Conservation (phyloP, 2,888 invertebrate genomes). For the Lithophane semibrunnea region DNA sequence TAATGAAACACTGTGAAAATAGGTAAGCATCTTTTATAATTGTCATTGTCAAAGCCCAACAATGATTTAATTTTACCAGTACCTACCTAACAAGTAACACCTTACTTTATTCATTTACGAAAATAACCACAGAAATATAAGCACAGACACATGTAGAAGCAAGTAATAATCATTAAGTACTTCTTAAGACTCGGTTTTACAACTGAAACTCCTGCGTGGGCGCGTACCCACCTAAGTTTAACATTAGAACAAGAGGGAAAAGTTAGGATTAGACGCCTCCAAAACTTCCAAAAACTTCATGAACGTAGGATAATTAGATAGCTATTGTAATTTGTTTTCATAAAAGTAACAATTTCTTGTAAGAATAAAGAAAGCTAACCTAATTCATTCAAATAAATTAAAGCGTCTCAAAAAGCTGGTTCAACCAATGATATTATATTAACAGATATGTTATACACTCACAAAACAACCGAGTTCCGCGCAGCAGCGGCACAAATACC, state of each 20-base stretch:
- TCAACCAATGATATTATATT: too few species aligned
- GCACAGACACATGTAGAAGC: constrained; percentile 28
- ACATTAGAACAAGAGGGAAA: constrained; percentile 49
- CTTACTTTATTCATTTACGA: constrained; percentile 20
- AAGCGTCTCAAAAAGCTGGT: constrained; percentile 53
- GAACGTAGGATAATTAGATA: constrained; percentile 45
- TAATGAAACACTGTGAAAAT: too few species aligned
- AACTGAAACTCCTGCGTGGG: constrained; percentile 28
- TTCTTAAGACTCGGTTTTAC: constrained; percentile 27
- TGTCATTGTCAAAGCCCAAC: neutral
- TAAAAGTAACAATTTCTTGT: constrained; percentile 47
- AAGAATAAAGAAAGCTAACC: neutral
- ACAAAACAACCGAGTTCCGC: too few species aligned
- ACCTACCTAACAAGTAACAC: neutral
- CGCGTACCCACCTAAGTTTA: constrained; percentile 23
- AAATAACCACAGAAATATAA: constrained; percentile 9
- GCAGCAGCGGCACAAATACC: too few species aligned
- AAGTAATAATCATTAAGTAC: constrained; percentile 36
- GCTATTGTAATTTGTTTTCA: constrained; percentile 42
- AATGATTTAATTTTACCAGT: neutral
- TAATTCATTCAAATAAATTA: constrained; percentile 51
- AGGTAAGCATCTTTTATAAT: too few species aligned
- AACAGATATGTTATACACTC: too few species aligned
- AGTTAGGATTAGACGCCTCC: constrained; percentile 51
- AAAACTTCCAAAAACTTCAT: constrained; percentile 47